Base-by-base conservation (phyloP, 2,888 invertebrate species). In the Acanthosepion pharaonis region DNA sequence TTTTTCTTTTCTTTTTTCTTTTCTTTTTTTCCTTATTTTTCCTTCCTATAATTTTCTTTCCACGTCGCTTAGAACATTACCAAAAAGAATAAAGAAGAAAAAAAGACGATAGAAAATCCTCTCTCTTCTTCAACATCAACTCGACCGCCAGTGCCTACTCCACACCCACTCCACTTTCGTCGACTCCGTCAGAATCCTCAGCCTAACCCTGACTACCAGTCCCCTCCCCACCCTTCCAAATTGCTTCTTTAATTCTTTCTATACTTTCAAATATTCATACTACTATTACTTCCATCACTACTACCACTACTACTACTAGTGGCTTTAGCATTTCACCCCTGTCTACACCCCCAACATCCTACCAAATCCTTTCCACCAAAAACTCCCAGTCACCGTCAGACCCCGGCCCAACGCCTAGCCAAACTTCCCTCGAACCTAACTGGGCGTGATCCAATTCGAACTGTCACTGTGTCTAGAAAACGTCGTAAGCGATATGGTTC, bases 401-500 rank as follows among this genome's bases (percentile, higher is more conserved):
- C 64, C 64, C 64, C 64, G 64, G 23, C 64, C 64, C 25, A 25
- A 64, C 64, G 25, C 64, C 64, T 23, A 64, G 64, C 64, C 23
- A 64, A 64, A 64, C 64, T 64, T 64, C 28, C 25, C 64, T 64
- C 64, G 64, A 64, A 64, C 64, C 64, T 64, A 64, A 64, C 64
- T 64, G 64, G 64, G 64, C 64, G 64, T 64, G 64, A 64, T 23
- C 64, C 64, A 64, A 64, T 64, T 64, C 64, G 64, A 64, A 64
- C 64, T 64, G 64, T 64, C 64, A 64, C 64, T 64, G 64, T 64
- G 64, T 64, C 64, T 64, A 64, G 64, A 64, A 64, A 64, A 64
- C 64, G 64, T 64, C 64, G 64, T 64, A 64, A 64, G 64, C 64
- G 64, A 64, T 64, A 64, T 64, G 64, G 64, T 64, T 64, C 64